A percentile compares a stretch with the other conserved stretches of the same genome.
Conservation (phyloP, 1,140 invertebrate species). For the Scaptomyza pallida region DNA sequence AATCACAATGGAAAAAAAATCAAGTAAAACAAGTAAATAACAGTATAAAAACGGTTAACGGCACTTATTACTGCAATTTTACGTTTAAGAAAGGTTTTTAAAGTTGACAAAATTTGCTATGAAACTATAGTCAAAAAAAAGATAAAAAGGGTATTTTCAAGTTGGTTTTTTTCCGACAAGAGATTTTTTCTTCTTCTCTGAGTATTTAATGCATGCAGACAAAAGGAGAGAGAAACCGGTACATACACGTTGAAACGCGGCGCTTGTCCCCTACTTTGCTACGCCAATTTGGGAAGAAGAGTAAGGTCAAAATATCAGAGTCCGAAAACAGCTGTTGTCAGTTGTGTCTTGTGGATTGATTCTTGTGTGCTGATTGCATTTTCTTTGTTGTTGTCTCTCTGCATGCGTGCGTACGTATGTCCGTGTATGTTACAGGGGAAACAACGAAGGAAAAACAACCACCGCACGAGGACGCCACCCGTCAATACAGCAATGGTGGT, state of each 20-base stretch:
- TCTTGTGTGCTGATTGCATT: constrained; percentile 43
- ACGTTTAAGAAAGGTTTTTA: too few species aligned
- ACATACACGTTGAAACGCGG: constrained; percentile 1
- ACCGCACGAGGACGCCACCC: not conserved
- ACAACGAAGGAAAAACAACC: constrained; percentile 69
- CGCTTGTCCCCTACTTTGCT: not conserved
- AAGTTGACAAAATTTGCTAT: too few species aligned
- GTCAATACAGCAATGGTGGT: constrained; percentile 23
- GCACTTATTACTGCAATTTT: too few species aligned
- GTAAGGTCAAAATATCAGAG: constrained; percentile 15
- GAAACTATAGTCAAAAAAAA: too few species aligned
- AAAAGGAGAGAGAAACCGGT: not conserved
- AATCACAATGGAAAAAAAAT: too few species aligned
- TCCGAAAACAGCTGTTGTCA: constrained; percentile 60
- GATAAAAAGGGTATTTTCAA: too few species aligned
- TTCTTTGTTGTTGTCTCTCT: constrained; percentile 38
- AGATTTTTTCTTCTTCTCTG: too few species aligned
- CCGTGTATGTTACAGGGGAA: constrained; percentile 29
- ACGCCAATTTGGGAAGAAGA: not conserved
- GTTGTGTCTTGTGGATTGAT: constrained; percentile 53
- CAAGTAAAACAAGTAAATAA: too few species aligned
- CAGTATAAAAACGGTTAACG: too few species aligned
- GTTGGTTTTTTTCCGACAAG: too few species aligned
- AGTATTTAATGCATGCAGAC: too few species aligned
- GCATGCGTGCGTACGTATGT: constrained; percentile 25